These are phyloP conservation scores for Netelia inedita DNA, from an alignment of 2,888 invertebrate species.

Conservation along the genomic window DNA sequence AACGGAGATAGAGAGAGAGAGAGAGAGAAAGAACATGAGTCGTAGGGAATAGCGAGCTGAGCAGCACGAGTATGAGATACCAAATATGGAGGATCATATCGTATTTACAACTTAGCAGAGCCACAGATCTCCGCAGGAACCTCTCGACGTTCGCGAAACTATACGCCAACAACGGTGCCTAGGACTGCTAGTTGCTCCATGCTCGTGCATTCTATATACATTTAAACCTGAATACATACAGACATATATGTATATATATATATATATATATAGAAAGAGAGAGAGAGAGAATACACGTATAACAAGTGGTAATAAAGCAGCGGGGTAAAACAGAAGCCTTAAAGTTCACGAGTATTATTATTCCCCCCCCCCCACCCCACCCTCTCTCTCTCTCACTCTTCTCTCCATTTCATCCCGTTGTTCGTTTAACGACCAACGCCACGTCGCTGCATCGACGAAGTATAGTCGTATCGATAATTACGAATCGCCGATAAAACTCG, in stretches of 20 bases:
- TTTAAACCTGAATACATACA: constrained; percentile 9
- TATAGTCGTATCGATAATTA: constrained; percentile 53
- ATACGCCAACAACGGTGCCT: constrained; percentile 9
- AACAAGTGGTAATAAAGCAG: constrained; percentile 55
- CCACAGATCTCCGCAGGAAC: constrained; percentile 44
- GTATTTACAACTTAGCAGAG: constrained; percentile 59
- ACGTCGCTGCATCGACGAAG: constrained; percentile 2
- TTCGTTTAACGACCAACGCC: constrained; percentile 32
- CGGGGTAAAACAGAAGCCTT: constrained; percentile 63
- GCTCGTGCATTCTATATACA: constrained; percentile 10
- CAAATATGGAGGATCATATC: constrained; percentile 65
- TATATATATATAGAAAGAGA: constrained; percentile 2
- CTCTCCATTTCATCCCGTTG: constrained; percentile 35
- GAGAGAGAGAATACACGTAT: constrained; percentile 37
- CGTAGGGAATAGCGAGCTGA: constrained; percentile 16
- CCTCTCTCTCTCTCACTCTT: constrained; percentile 5
- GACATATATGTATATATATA: not conserved
- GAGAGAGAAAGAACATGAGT: constrained; percentile 33
- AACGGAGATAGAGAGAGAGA: not conserved
- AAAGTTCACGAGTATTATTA: constrained; percentile 32
- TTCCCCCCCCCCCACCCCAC: not conserved
- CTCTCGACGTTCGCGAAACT: constrained; percentile 53
- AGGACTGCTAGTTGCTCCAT: constrained; percentile 3
- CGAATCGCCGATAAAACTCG: constrained; percentile 29
- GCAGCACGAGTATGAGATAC: constrained; percentile 45